These are phyloP conservation scores for Ormyrus pomaceus DNA, from an alignment of 2,888 invertebrate genomes.

Conservation along the genomic window DNA sequence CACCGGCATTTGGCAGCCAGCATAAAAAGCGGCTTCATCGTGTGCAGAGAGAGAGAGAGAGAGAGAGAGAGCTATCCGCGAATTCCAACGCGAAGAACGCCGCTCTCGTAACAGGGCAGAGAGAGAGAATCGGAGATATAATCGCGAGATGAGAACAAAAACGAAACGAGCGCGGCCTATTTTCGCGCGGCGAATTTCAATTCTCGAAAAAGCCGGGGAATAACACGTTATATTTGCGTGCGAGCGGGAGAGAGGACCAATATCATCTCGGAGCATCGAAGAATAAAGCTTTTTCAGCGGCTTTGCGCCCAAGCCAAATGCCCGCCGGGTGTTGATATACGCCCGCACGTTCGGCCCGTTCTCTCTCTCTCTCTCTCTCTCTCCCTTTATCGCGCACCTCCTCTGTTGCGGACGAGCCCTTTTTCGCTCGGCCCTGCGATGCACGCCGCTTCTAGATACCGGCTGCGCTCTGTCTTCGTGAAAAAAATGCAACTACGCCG, in stretches of 20 bases:
- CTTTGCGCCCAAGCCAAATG: constrained; percentile 43
- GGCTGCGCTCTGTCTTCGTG: no score
- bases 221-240: constrained; percentile 26
- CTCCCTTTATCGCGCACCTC: background rate
- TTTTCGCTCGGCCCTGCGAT: no score
- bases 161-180: constrained; percentile 6
- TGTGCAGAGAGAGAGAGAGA: background rate
- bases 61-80: background rate
- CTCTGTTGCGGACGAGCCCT: no score
- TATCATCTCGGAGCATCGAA: constrained; percentile 44
- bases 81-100: no score
- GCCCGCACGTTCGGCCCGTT: background rate
- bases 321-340: constrained; percentile 43
- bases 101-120: no score
- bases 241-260: constrained; percentile 13
- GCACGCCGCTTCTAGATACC: no score
- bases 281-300: constrained; percentile 49
- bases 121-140: no score
- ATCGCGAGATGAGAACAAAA: constrained; percentile 7
- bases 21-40: background rate
- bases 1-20: background rate
- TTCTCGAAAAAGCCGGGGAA: constrained; percentile 32
- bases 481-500: no score
- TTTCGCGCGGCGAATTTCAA: constrained; percentile 36
- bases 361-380: constrained; percentile 15